Conservation (phyloP, 2,797 vertebrate species). For the Poecile montanus region DNA sequence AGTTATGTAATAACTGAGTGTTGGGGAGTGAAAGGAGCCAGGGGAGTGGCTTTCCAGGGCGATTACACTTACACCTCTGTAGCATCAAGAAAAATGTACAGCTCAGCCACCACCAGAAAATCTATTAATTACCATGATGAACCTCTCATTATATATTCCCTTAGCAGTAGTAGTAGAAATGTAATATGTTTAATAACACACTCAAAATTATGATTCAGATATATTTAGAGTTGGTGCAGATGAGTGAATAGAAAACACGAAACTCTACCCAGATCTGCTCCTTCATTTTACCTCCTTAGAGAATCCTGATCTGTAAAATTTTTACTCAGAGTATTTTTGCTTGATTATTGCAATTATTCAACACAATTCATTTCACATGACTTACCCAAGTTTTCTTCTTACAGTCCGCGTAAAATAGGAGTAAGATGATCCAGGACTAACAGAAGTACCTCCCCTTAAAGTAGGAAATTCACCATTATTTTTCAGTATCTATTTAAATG, state of each 20-base stretch:
- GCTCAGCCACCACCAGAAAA: background rate
- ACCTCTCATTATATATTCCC: background rate
- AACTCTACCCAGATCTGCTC: background rate
- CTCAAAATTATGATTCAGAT: background rate
- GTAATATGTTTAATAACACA: background rate
- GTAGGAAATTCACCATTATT: slow-evolving; percentile 39
- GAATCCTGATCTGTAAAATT: background rate
- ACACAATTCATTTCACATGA: background rate
- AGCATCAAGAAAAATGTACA: background rate
- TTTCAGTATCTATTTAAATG: background rate
- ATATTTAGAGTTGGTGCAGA: background rate
- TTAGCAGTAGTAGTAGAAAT: background rate
- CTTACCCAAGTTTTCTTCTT: slow-evolving; percentile 72
- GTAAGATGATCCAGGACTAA: slow-evolving; percentile 51
- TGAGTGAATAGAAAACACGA: background rate
- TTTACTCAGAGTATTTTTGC: background rate
- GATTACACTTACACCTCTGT: background rate
- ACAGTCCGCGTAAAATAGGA: slow-evolving; percentile 53
- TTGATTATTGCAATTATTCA: background rate
- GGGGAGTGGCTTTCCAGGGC: background rate
- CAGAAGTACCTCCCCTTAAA: slow-evolving; percentile 34
- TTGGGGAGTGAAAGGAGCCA: background rate
- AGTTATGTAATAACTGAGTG: background rate
- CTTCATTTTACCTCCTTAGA: background rate
- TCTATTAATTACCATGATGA: background rate